These are phyloP conservation scores for Planococcus citri DNA, from an alignment of 1,140 invertebrate genomes.

Conservation along the genomic window DNA sequence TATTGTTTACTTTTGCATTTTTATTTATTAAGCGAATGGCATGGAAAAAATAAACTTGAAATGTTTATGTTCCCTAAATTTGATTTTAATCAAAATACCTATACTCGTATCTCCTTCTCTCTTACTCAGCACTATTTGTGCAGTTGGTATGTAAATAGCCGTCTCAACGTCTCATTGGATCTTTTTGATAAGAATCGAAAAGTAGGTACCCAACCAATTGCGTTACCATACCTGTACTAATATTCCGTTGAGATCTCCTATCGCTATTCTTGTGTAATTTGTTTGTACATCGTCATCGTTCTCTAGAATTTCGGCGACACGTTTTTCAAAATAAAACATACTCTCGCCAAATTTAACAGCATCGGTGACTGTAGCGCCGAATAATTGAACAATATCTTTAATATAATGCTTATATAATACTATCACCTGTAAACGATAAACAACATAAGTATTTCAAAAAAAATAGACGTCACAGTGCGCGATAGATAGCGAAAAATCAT, in stretches of 20 bases:
- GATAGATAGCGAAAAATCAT: neutral
- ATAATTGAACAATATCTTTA: constrained; percentile 38
- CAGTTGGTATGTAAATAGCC: too few species aligned
- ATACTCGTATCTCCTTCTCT: too few species aligned
- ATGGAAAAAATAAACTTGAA: too few species aligned
- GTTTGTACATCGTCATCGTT: constrained; percentile 9
- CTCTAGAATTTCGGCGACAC: constrained; percentile 42
- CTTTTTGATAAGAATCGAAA: neutral
- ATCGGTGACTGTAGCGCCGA: constrained; percentile 39
- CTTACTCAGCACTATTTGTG: too few species aligned
- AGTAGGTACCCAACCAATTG: neutral
- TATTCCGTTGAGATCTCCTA: neutral
- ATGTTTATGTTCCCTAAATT: too few species aligned
- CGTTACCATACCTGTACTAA: neutral
- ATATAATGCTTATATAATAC: constrained; percentile 43
- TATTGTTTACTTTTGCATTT: too few species aligned
- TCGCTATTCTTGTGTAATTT: constrained; percentile 12
- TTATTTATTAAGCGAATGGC: too few species aligned
- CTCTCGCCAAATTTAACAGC: constrained; percentile 42
- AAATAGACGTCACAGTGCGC: neutral
- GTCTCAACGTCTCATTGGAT: neutral
- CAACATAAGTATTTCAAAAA: constrained; percentile 13
- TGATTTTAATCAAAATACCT: too few species aligned
- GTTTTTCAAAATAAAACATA: constrained; percentile 45
- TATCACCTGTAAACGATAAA: constrained; percentile 34